phyloP scores from a whole-genome alignment of 2,888 invertebrate species.

The Hirudinaria manillensis region DNA sequence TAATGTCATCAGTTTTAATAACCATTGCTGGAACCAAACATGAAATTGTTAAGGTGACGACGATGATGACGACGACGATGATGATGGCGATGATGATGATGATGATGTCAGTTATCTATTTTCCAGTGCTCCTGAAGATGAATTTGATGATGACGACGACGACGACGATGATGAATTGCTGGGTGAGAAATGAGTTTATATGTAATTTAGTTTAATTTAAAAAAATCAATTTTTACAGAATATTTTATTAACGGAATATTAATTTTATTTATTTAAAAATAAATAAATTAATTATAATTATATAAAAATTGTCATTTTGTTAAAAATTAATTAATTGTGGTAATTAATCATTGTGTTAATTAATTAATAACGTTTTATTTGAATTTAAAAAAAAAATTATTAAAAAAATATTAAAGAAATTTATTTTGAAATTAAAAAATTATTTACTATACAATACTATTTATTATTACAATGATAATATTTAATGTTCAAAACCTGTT shows the following conservation, averaged over 20 bases:
- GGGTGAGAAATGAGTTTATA: too few relatives aligned
- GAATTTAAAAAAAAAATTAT: neutral
- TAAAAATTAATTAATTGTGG: too few relatives aligned
- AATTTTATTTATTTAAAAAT: too few relatives aligned
- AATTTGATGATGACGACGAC: neutral
- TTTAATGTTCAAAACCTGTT: neutral
- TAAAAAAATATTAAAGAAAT: neutral
- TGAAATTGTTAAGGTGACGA: neutral
- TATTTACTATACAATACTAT: too few relatives aligned
- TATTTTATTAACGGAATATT: too few relatives aligned
- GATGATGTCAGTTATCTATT: neutral
- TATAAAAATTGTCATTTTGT: too few relatives aligned
- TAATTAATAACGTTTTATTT: neutral
- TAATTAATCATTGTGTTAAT: neutral
- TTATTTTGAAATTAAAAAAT: slow-evolving; percentile 1
- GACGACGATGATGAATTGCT: slow-evolving; percentile 9
- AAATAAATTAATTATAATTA: too few relatives aligned
- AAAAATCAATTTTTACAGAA: too few relatives aligned
- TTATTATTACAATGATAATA: too few relatives aligned
- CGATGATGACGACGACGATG: slow-evolving; percentile 11
- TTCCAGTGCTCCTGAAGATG: neutral
- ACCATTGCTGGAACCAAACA: too few relatives aligned
- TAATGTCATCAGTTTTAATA: too few relatives aligned
- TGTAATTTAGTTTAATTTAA: too few relatives aligned
- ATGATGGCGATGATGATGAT: slow-evolving; percentile 19